Conservation (phyloP, 2,888 invertebrate genomes). For the Lithodes maja region DNA sequence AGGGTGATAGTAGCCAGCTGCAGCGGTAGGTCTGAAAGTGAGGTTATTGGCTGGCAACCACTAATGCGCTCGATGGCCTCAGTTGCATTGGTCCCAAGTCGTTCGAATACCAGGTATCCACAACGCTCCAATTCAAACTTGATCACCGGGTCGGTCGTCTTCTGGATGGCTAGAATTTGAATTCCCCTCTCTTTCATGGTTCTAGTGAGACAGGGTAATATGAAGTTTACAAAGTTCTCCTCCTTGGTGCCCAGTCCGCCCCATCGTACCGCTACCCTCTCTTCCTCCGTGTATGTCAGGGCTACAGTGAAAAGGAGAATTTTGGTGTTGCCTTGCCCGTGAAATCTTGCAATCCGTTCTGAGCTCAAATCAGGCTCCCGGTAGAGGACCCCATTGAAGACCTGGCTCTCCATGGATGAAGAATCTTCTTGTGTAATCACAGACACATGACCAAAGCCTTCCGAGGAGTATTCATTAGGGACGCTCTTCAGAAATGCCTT, state of each 20-base stretch:
- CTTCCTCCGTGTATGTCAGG: slow-evolving; percentile 26
- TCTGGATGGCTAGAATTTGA: slow-evolving; percentile 60
- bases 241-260: slow-evolving; percentile 43
- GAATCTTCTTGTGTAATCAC: slow-evolving; percentile 33
- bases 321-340: background rate
- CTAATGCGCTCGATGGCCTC: slow-evolving; percentile 45
- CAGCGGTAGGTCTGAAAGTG: slow-evolving; percentile 13
- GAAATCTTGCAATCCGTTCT: slow-evolving; percentile 25
- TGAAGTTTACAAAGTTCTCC: slow-evolving; percentile 18
- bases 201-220: slow-evolving; percentile 30
- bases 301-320: slow-evolving; percentile 48
- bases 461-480: slow-evolving; percentile 37
- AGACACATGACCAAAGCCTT: slow-evolving; percentile 57
- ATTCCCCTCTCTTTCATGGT: slow-evolving; percentile 43
- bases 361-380: slow-evolving; percentile 35
- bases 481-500: slow-evolving; percentile 59
- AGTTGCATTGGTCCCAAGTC: slow-evolving; percentile 51
- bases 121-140: slow-evolving; percentile 56
- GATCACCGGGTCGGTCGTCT: slow-evolving; percentile 48
- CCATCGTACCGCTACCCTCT: slow-evolving; percentile 32
- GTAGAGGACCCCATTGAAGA: slow-evolving; percentile 64
- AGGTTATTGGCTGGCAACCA: slow-evolving; percentile 39
- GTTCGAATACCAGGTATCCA: slow-evolving; percentile 54
- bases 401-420: slow-evolving; percentile 14
- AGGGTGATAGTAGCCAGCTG: slow-evolving; percentile 25